Evolutionary conservation across 2,888 invertebrate genomes (phyloP).

Genomic region (Cyaniris semiargus): DNA sequence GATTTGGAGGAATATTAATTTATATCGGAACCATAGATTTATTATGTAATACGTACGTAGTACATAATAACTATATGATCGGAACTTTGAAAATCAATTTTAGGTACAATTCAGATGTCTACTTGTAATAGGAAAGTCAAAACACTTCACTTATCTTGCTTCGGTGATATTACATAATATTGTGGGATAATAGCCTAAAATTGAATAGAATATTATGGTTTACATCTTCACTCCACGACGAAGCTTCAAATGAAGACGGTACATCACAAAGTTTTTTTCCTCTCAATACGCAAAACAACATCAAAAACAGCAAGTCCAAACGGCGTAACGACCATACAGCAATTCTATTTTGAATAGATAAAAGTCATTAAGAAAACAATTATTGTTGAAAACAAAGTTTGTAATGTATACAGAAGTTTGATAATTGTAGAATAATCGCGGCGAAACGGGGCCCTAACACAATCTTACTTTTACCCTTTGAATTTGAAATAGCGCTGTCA

Average conservation of each 20-base stretch:
- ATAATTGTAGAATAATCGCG: slow-evolving; percentile 23
- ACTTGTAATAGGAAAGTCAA: not conserved
- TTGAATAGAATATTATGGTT: no score
- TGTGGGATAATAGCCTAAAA: no score
- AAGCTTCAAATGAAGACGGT: no score
- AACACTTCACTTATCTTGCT: no score
- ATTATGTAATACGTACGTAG: no score
- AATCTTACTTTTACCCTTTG: slow-evolving; percentile 65
- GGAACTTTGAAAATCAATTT: not conserved
- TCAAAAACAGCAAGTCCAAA: not conserved
- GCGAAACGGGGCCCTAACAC: slow-evolving; percentile 56
- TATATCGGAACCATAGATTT: slow-evolving; percentile 2
- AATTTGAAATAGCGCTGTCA: slow-evolving; percentile 71
- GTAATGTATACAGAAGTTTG: slow-evolving; percentile 46
- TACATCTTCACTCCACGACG: no score
- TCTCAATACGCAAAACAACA: no score
- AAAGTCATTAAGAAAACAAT: slow-evolving; percentile 11
- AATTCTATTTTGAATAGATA: not conserved
- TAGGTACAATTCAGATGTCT: not conserved
- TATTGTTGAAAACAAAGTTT: slow-evolving; percentile 9
- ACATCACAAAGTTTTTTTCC: no score
- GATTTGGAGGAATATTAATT: not conserved
- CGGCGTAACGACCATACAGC: not conserved
- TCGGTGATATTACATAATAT: no score
- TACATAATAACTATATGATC: no score